These are phyloP conservation scores for Setophaga coronata DNA, from an alignment of 2,113 vertebrate genomes.

Conservation along the genomic window DNA sequence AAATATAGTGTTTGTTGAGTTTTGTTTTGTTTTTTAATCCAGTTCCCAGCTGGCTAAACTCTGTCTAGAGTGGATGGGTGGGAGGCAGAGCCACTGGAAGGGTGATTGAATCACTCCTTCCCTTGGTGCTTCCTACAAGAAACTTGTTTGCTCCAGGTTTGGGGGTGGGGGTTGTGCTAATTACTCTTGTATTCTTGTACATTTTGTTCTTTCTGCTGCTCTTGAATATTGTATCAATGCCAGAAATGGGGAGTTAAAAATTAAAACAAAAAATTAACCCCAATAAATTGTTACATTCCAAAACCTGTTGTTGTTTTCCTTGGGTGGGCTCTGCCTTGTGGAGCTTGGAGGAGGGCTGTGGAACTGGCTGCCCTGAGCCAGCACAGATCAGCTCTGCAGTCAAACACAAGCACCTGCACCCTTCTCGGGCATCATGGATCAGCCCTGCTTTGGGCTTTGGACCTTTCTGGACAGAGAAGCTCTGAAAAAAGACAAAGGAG, in stretches of 20 bases:
- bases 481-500: background rate
- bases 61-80: constrained; percentile 63
- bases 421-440: rapidly evolving
- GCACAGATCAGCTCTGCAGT: background rate
- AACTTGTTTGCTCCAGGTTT: constrained; percentile 62
- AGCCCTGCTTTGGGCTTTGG: background rate
- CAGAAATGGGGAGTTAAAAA: constrained; percentile 77
- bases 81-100: background rate
- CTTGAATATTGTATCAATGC: constrained; percentile 81
- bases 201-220: constrained; percentile 83
- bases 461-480: background rate
- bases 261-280: constrained; percentile 44
- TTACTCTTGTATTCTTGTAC: constrained; percentile 78
- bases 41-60: constrained; percentile 81
- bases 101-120: constrained; percentile 44
- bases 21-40: constrained; percentile 59
- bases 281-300: constrained; percentile 86
- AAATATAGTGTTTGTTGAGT: constrained; percentile 70
- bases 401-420: background rate
- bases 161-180: constrained; percentile 71
- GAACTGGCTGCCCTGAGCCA: background rate
- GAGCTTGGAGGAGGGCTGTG: rapidly evolving
- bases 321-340: background rate
- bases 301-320: background rate
- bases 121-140: background rate